These are phyloP conservation scores for Rhagonycha lutea DNA, from an alignment of 2,888 invertebrate genomes.

Conservation along the genomic window DNA sequence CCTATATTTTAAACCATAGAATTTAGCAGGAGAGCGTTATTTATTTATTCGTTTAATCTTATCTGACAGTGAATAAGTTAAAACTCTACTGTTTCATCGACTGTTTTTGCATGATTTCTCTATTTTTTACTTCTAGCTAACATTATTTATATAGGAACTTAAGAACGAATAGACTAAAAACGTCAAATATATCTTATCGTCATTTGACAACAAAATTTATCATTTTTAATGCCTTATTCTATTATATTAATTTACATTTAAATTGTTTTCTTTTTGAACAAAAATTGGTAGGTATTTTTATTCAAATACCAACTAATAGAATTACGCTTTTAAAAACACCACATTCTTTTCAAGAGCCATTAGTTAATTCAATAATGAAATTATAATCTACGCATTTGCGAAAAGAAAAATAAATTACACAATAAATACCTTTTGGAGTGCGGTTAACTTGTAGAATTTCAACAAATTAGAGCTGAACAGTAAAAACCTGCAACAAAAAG, in stretches of 20 bases:
- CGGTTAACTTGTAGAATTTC: background rate
- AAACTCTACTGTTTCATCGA: conserved; percentile 18
- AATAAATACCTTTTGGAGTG: background rate
- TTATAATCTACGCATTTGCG: background rate
- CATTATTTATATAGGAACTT: background rate
- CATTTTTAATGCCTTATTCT: background rate
- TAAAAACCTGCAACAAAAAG: background rate
- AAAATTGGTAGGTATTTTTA: background rate
- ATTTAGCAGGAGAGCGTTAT: conserved; percentile 14
- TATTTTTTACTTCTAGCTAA: conserved; percentile 14
- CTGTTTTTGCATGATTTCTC: conserved; percentile 17
- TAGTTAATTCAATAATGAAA: background rate
- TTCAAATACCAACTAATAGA: background rate
- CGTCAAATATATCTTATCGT: background rate
- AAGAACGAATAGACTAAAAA: background rate
- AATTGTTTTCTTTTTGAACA: background rate
- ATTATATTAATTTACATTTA: background rate
- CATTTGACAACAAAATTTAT: background rate
- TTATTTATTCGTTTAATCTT: conserved; percentile 26
- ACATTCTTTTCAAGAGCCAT: background rate
- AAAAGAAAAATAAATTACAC: background rate
- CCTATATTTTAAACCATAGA: conserved; percentile 1
- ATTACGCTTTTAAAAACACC: background rate
- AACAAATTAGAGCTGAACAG: background rate
- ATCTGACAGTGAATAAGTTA: conserved; percentile 22